Percentiles rank a stretch among this genome's conserved stretches.
Evolutionary conservation across 2,113 vertebrate genomes (phyloP).

Genomic region (Rhipidura dahli): DNA sequence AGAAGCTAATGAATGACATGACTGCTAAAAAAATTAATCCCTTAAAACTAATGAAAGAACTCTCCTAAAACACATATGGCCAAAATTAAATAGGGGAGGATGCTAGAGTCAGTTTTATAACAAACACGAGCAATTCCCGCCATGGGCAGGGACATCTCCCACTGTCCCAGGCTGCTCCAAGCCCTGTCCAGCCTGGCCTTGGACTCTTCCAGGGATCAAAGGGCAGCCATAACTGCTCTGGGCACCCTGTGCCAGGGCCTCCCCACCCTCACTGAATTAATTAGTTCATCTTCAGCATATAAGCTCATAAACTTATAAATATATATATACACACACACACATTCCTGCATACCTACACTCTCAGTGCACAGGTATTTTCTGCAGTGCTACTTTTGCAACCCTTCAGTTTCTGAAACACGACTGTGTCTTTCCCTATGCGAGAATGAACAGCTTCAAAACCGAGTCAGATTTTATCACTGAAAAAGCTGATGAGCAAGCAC

Average conservation of each 20-base stretch:
- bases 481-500: background rate
- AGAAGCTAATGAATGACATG: background rate
- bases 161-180: rapidly evolving
- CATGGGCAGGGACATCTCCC: background rate
- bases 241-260: background rate
- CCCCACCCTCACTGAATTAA: background rate
- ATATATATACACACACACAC: too few relatives aligned
- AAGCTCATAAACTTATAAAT: rapidly evolving
- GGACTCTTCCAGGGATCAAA: background rate
- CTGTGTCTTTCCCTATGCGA: background rate
- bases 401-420: too few relatives aligned
- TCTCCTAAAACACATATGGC: background rate
- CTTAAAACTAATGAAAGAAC: background rate
- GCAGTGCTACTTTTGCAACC: background rate
- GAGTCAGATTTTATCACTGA: background rate
- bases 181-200: rapidly evolving
- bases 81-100: background rate
- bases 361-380: background rate
- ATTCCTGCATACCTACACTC: background rate
- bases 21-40: background rate
- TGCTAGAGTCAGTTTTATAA: background rate
- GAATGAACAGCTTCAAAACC: background rate
- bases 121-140: background rate
- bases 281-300: background rate
- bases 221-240: background rate